Conservation (phyloP, 1,140 invertebrate genomes). For the Globodera rostochiensis region DNA sequence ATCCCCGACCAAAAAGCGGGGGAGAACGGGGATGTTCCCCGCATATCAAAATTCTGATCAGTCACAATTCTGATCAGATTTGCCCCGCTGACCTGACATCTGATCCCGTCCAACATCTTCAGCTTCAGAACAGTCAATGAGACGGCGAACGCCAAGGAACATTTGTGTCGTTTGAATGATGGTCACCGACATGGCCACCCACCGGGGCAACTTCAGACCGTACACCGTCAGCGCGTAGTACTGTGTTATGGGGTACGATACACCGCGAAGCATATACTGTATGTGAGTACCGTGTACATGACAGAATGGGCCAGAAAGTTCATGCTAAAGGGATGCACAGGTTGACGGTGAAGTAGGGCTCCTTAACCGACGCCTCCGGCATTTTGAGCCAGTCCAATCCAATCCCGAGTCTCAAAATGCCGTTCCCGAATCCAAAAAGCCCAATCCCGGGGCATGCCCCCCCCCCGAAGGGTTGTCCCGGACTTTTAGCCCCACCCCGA, state of each 20-base stretch:
- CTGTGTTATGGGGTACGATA: constrained; percentile 67
- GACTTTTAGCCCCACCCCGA: too few relatives aligned
- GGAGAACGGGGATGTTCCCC: too few relatives aligned
- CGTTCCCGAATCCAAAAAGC: too few relatives aligned
- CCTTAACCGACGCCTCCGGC: too few relatives aligned
- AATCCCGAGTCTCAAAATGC: too few relatives aligned
- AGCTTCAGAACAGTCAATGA: constrained; percentile 51
- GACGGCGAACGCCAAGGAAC: constrained; percentile 53
- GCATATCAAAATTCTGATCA: neutral
- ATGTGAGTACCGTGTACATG: constrained; percentile 73
- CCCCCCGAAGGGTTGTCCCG: too few relatives aligned
- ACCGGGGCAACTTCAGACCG: constrained; percentile 79
- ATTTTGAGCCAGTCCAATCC: too few relatives aligned
- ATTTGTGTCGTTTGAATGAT: constrained; percentile 79
- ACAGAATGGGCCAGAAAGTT: constrained; percentile 95
- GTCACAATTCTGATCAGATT: neutral
- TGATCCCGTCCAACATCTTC: constrained; percentile 38
- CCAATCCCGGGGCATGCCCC: too few relatives aligned
- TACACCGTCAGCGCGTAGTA: constrained; percentile 90
- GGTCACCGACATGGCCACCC: constrained; percentile 88
- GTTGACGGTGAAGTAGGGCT: too few relatives aligned
- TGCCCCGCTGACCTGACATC: constrained; percentile 12
- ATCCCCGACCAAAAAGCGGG: too few relatives aligned
- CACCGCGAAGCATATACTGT: neutral
- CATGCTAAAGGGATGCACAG: constrained; percentile 74